Percentiles rank a stretch among this genome's conserved stretches.
These are phyloP conservation scores for Blastomussa wellsi DNA, from an alignment of 92 coral and sea anemone genomes.

Conservation along the genomic window DNA sequence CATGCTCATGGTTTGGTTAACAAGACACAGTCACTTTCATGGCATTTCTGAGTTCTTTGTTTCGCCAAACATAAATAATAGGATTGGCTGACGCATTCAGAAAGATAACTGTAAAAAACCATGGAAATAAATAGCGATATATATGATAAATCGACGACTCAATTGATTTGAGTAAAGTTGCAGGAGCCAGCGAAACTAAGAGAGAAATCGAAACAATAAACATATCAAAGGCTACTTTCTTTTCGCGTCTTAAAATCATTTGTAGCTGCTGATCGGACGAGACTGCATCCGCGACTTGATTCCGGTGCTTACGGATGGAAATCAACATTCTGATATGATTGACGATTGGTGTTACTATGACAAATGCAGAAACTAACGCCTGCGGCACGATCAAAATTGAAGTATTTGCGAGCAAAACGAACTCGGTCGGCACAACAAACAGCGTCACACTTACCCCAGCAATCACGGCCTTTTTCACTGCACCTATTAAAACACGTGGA, in stretches of 20 bases:
- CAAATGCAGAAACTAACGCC: not conserved
- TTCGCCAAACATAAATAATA: not conserved
- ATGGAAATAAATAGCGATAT: not conserved
- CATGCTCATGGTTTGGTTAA: no score
- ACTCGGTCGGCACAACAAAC: not conserved
- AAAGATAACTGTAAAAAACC: not conserved
- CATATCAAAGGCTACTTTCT: not conserved
- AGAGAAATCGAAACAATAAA: not conserved
- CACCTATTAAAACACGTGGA: not conserved
- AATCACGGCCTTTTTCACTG: not conserved
- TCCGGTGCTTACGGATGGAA: not conserved
- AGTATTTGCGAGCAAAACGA: not conserved
- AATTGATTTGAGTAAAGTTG: not conserved
- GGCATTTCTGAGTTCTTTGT: not conserved
- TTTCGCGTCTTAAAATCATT: not conserved
- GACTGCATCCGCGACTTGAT: not conserved
- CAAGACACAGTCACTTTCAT: not conserved
- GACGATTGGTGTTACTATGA: not conserved
- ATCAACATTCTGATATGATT: not conserved
- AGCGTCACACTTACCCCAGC: not conserved
- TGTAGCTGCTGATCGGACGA: not conserved
- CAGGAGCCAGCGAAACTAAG: not conserved
- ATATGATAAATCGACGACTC: not conserved
- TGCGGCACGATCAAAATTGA: not conserved
- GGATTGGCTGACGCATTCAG: not conserved